These are phyloP conservation scores for Vespertilio murinus DNA, from an alignment of 2,797 vertebrate genomes.

Conservation along the genomic window DNA sequence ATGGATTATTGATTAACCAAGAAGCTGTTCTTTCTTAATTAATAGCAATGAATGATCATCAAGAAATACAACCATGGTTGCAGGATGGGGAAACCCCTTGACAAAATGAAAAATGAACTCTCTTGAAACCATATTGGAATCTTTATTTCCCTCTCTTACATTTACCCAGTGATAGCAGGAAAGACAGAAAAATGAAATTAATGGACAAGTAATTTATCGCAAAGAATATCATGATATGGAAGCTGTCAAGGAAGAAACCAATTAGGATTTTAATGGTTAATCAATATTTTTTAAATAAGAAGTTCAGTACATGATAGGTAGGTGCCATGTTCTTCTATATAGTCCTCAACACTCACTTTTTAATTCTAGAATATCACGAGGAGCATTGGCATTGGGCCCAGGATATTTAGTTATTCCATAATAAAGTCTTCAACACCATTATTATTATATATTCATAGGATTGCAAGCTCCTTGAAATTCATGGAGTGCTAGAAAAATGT, in stretches of 20 bases:
- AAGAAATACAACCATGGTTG: background rate
- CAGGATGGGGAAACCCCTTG: background rate
- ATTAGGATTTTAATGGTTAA: background rate
- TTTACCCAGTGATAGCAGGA: background rate
- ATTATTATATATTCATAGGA: background rate
- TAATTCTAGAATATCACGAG: conserved; percentile 16
- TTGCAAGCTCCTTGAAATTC: background rate
- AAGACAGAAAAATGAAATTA: conserved; percentile 37
- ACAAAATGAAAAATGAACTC: conserved; percentile 45
- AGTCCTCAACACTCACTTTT: background rate
- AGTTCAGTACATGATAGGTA: background rate
- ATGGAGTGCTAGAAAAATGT: background rate
- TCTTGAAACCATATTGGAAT: background rate
- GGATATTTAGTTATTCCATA: background rate
- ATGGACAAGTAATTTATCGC: background rate
- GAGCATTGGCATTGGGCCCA: background rate
- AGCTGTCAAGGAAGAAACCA: background rate
- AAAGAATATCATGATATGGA: conserved; percentile 24
- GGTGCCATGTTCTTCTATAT: background rate
- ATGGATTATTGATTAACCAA: conserved; percentile 30
- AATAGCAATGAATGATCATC: background rate
- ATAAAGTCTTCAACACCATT: conserved; percentile 13
- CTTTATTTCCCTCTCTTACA: conserved; percentile 21
- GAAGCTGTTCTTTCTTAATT: conserved; percentile 34
- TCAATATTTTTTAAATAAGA: conserved; percentile 30